These are phyloP conservation scores for Bombus difficillimus DNA, from an alignment of 1,140 invertebrate genomes.

Conservation along the genomic window DNA sequence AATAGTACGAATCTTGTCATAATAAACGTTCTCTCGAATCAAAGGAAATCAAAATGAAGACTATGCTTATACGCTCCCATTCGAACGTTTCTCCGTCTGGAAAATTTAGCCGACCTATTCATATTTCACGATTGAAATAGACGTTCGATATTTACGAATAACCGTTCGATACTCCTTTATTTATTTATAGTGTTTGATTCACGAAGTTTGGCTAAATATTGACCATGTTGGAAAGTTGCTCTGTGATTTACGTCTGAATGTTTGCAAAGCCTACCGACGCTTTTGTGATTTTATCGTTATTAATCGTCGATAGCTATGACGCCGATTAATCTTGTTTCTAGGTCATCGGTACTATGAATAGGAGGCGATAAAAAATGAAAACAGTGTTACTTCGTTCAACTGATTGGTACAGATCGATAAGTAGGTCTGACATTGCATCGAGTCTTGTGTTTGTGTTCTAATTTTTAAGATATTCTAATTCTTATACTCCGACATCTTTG, in stretches of 20 bases:
- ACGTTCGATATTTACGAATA: background rate
- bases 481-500: too few relatives aligned
- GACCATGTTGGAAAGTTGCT: background rate
- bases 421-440: too few relatives aligned
- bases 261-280: background rate
- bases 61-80: too few relatives aligned
- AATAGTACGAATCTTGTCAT: too few relatives aligned
- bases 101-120: background rate
- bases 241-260: background rate
- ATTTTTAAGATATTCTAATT: too few relatives aligned
- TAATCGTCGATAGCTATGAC: too few relatives aligned
- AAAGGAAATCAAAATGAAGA: background rate
- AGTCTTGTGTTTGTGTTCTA: too few relatives aligned
- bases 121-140: too few relatives aligned
- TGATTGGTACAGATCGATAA: background rate
- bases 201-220: background rate
- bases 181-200: background rate
- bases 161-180: constrained; percentile 1
- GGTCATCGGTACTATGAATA: too few relatives aligned
- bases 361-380: background rate
- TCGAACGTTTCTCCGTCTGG: too few relatives aligned
- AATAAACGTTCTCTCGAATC: too few relatives aligned
- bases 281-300: background rate
- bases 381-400: too few relatives aligned
- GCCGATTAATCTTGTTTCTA: background rate